Evolutionary conservation across 2,888 invertebrate species (phyloP).

Genomic region (Sinodicranocentrus sp.): DNA sequence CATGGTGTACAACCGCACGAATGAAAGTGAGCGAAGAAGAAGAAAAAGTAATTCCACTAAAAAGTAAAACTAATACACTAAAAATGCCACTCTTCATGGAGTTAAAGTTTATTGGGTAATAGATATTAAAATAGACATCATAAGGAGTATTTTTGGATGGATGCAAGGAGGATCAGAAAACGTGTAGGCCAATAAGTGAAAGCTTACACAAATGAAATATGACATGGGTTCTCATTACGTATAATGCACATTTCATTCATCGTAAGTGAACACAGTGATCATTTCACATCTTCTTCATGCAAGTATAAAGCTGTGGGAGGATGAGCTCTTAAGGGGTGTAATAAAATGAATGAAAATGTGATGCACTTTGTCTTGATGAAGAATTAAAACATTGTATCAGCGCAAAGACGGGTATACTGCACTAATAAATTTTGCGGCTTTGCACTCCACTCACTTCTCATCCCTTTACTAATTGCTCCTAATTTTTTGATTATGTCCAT

Average conservation of each 20-base stretch:
- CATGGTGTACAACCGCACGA: neutral
- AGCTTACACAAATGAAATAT: conserved; percentile 58
- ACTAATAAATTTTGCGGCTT: conserved; percentile 59
- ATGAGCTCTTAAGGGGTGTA: conserved; percentile 1
- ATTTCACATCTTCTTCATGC: neutral
- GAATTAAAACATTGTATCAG: conserved; percentile 60
- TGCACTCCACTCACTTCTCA: conserved; percentile 55
- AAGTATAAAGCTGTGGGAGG: neutral
- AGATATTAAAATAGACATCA: conserved; percentile 63
- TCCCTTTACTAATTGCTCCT: conserved; percentile 58
- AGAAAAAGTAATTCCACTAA: conserved; percentile 60
- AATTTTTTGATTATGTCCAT: conserved; percentile 65
- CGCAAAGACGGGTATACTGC: neutral
- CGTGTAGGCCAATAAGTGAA: conserved; percentile 43
- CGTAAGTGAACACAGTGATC: neutral
- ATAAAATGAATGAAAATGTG: conserved; percentile 52
- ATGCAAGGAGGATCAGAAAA: conserved; percentile 24
- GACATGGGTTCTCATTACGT: conserved; percentile 32
- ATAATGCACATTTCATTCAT: conserved; percentile 48
- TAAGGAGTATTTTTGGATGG: conserved; percentile 43
- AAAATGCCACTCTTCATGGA: conserved; percentile 63
- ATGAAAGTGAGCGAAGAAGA: conserved; percentile 13
- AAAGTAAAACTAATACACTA: conserved; percentile 64
- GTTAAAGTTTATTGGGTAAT: conserved; percentile 61
- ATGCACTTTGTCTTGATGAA: conserved; percentile 63